phyloP scores from a whole-genome alignment of 2,113 vertebrate species.

The Megaceryle torquata region DNA sequence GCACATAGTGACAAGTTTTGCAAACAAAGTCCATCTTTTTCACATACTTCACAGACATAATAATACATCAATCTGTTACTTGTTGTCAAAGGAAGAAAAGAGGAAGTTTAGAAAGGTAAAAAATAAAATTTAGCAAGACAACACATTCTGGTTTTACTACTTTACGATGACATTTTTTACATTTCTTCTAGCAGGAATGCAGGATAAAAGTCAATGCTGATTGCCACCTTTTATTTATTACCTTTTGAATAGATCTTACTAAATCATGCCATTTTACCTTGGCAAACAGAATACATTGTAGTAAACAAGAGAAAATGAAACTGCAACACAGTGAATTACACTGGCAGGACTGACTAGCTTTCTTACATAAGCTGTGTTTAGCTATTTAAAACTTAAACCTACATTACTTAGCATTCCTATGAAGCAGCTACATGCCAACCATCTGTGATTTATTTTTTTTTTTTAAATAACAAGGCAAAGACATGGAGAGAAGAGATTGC shows the following conservation, averaged over 20 bases:
- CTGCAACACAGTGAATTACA: not conserved
- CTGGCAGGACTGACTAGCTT: not conserved
- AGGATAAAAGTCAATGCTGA: not conserved
- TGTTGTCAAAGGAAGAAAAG: not conserved
- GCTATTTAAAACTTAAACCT: not conserved
- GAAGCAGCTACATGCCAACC: not conserved
- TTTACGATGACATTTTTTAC: not conserved
- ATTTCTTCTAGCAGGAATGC: not conserved
- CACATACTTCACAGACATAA: not conserved
- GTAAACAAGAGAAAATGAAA: not conserved
- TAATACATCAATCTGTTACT: constrained; percentile 1
- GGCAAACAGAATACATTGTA: not conserved
- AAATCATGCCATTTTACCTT: constrained; percentile 12
- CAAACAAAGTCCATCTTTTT: not conserved
- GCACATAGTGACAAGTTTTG: not conserved
- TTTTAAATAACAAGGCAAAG: not conserved
- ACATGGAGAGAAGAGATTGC: not conserved
- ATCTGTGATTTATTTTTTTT: not conserved
- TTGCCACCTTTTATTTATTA: not conserved
- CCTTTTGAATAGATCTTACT: constrained; percentile 7
- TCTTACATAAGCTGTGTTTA: not conserved
- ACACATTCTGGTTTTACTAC: not conserved
- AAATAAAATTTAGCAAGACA: not conserved
- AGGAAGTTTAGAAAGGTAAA: not conserved
- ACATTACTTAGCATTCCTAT: not conserved